Conservation (phyloP, 2,113 vertebrate genomes). For the Albula glossodonta region DNA sequence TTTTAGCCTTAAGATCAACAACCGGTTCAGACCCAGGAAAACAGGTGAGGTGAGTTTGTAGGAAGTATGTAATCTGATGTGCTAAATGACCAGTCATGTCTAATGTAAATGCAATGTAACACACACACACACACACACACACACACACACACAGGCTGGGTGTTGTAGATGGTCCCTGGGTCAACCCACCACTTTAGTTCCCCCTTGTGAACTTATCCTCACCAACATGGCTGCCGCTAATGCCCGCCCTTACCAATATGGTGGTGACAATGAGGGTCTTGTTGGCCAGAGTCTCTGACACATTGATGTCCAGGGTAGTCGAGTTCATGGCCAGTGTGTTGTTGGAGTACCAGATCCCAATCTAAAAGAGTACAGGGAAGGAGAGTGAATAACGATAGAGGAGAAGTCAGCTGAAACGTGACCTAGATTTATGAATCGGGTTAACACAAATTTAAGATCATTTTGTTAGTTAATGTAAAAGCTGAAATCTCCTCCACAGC, state of each 20-base stretch:
- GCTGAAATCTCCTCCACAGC: not conserved
- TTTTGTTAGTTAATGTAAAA: not conserved
- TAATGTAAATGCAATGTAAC: no score
- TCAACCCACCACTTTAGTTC: not conserved
- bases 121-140: no score
- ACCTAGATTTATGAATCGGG: no score
- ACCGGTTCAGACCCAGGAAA: no score
- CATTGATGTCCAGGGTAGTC: constrained; percentile 81
- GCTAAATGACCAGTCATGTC: no score
- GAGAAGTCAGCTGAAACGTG: not conserved
- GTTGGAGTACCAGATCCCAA: constrained; percentile 88
- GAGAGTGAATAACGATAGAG: not conserved
- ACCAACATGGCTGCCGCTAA: constrained; percentile 8
- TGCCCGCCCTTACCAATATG: constrained; percentile 76
- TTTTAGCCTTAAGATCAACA: no score
- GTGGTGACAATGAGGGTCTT: constrained; percentile 87
- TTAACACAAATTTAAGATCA: not conserved
- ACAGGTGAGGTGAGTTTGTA: no score
- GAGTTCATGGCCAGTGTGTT: constrained; percentile 86
- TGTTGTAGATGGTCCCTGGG: not conserved
- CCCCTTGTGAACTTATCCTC: not conserved
- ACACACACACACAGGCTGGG: not conserved
- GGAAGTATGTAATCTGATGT: no score
- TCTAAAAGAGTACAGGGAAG: constrained; percentile 57
- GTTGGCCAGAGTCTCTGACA: constrained; percentile 82